A percentile compares a stretch with the other conserved stretches of the same genome.
Evolutionary conservation across 2,888 invertebrate genomes (phyloP).

Genomic region (Aphodius sticticus): DNA sequence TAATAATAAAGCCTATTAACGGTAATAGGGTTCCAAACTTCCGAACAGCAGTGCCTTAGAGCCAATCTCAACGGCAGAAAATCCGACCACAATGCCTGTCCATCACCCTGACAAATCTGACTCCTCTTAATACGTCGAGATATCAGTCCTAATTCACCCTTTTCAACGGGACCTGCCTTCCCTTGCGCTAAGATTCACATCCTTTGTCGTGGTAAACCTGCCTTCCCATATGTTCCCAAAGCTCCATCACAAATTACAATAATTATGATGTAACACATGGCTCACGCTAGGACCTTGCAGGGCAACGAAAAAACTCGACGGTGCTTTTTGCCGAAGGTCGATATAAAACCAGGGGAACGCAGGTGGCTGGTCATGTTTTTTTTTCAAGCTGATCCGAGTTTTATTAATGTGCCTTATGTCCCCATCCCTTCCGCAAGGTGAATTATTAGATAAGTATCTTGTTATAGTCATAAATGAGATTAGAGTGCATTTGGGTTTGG

Average conservation of each 20-base stretch:
- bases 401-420: constrained; percentile 26
- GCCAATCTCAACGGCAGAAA: not conserved
- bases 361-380: constrained; percentile 13
- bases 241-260: constrained; percentile 52
- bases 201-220: constrained; percentile 29
- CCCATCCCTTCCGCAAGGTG: constrained; percentile 12
- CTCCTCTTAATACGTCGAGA: constrained; percentile 43
- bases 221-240: constrained; percentile 47
- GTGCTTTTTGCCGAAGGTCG: not conserved
- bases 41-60: not conserved
- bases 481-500: not conserved
- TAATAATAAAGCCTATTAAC: not conserved
- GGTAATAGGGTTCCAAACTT: not conserved
- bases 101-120: constrained; percentile 45
- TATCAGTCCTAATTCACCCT: constrained; percentile 50
- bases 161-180: constrained; percentile 48
- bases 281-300: constrained; percentile 44
- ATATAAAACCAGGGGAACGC: constrained; percentile 7
- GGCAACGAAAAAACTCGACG: not conserved
- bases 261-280: constrained; percentile 59
- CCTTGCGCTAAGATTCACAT: constrained; percentile 25
- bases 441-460: constrained; percentile 22
- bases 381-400: not conserved
- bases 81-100: constrained; percentile 44
- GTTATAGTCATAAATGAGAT: constrained; percentile 13